phyloP scores from a whole-genome alignment of 2,888 invertebrate genomes.

The Latheticus oryzae region DNA sequence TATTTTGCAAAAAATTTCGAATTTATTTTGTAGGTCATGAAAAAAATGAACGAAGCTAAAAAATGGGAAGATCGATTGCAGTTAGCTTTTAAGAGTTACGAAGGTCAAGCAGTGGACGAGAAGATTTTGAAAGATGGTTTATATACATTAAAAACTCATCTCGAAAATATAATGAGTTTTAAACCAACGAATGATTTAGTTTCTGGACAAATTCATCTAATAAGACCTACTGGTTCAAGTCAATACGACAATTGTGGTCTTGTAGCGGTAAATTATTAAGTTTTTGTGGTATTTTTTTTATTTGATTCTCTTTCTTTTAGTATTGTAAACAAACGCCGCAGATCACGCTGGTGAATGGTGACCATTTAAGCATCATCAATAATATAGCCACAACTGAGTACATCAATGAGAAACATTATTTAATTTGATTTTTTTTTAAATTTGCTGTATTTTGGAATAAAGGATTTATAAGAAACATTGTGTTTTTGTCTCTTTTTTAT shows the following conservation, averaged over 20 bases:
- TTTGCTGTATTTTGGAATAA: conserved; percentile 9
- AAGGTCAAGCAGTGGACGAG: conserved; percentile 49
- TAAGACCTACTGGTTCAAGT: conserved; percentile 60
- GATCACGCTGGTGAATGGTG: conserved; percentile 76
- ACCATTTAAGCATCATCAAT: conserved; percentile 78
- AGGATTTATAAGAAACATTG: neutral
- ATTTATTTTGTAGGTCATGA: conserved; percentile 52
- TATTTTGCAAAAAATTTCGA: conserved; percentile 5
- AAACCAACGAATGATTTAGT: conserved; percentile 53
- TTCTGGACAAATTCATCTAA: conserved; percentile 56
- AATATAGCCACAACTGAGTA: conserved; percentile 73
- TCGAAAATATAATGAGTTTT: conserved; percentile 52
- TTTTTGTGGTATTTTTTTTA: conserved; percentile 3
- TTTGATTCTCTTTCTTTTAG: conserved; percentile 62
- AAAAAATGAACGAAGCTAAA: conserved; percentile 50
- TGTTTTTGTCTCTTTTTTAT: conserved; percentile 2
- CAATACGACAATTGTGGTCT: conserved; percentile 62
- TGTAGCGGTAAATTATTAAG: conserved; percentile 54
- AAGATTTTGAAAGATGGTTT: conserved; percentile 51
- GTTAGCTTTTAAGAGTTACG: conserved; percentile 50
- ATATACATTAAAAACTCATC: conserved; percentile 51
- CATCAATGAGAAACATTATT: conserved; percentile 67
- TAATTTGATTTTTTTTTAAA: conserved; percentile 25
- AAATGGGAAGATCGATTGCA: conserved; percentile 56
- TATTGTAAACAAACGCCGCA: conserved; percentile 71